These are phyloP conservation scores for Hoplodrina blanda DNA, from an alignment of 2,888 invertebrate species.

Conservation along the genomic window DNA sequence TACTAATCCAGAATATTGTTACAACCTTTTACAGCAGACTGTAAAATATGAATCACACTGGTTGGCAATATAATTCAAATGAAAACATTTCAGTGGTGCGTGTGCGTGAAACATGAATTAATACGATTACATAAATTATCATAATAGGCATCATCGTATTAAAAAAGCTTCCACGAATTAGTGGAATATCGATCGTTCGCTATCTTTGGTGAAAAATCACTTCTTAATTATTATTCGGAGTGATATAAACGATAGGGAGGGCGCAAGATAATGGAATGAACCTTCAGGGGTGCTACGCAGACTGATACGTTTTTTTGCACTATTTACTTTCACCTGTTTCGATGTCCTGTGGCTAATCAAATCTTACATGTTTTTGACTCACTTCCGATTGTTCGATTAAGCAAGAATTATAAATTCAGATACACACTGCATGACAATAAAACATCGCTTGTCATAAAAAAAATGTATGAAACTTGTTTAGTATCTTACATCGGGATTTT, in stretches of 20 bases:
- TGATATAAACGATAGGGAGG: constrained; percentile 75
- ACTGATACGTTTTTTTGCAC: not conserved
- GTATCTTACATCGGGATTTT: no score
- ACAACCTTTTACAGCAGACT: not conserved
- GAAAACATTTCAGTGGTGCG: constrained; percentile 14
- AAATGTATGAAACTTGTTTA: no score
- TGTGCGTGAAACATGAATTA: constrained; percentile 26
- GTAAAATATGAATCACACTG: not conserved
- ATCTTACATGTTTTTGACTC: no score
- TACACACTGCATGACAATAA: no score
- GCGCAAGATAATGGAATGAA: constrained; percentile 81
- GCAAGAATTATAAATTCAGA: no score
- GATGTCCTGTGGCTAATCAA: no score
- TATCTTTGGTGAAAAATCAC: constrained; percentile 77
- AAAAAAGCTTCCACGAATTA: constrained; percentile 49
- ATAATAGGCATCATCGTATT: constrained; percentile 48
- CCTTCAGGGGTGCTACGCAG: constrained; percentile 47
- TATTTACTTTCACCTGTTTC: no score
- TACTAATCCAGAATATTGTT: not conserved
- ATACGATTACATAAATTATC: constrained; percentile 48
- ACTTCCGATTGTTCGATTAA: no score
- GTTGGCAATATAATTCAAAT: not conserved
- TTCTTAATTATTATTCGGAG: constrained; percentile 81
- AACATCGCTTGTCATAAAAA: no score
- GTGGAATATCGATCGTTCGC: constrained; percentile 40